Evolutionary conservation across 2,888 invertebrate species (phyloP).

Genomic region (Lutraria lutraria): DNA sequence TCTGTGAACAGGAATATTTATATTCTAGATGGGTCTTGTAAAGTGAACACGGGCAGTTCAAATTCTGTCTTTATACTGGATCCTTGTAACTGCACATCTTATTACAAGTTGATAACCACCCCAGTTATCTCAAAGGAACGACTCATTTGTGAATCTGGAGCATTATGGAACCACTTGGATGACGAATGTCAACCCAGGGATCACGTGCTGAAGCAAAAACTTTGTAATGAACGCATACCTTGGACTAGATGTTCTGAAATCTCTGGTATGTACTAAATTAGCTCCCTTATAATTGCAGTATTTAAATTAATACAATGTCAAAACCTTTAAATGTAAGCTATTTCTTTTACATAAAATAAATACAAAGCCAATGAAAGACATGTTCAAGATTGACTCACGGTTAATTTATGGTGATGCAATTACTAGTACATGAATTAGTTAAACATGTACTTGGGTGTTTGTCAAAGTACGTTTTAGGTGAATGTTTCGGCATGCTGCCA

Average conservation of each 20-base stretch:
- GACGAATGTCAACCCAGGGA: conserved; percentile 33
- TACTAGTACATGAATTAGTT: too few species aligned
- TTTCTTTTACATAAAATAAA: too few species aligned
- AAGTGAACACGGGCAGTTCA: neutral
- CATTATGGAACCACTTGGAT: conserved; percentile 47
- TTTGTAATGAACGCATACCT: conserved; percentile 44
- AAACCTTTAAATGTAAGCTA: too few species aligned
- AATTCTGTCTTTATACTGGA: conserved; percentile 23
- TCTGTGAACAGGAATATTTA: neutral
- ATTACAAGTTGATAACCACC: conserved; percentile 24
- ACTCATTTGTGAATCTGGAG: conserved; percentile 29
- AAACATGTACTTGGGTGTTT: too few species aligned
- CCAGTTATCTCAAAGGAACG: conserved; percentile 20
- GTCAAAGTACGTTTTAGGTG: too few species aligned
- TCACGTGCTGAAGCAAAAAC: conserved; percentile 24
- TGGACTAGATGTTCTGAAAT: conserved; percentile 54
- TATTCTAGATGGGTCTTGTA: neutral
- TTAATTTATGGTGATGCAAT: too few species aligned
- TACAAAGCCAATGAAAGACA: too few species aligned
- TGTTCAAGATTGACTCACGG: too few species aligned
- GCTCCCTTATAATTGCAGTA: too few species aligned
- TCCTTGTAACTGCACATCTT: conserved; percentile 52
- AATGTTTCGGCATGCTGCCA: too few species aligned
- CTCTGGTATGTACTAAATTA: conserved; percentile 8
- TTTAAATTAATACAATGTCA: too few species aligned